These are phyloP conservation scores for Cephus pygmeus DNA, from an alignment of 2,888 invertebrate species.

Conservation along the genomic window DNA sequence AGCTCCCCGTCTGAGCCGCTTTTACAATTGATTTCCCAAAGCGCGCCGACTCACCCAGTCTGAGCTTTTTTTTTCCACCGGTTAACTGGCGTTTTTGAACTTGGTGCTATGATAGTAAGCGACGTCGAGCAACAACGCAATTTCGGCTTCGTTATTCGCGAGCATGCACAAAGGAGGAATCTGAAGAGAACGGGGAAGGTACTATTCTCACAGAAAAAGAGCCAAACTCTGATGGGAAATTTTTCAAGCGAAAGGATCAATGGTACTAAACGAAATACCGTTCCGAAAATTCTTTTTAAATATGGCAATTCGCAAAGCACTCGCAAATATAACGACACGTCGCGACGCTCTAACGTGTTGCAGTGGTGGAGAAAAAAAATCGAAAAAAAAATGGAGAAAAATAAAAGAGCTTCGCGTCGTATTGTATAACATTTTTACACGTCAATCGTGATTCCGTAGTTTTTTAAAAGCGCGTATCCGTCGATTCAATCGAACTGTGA, in stretches of 20 bases:
- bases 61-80: not conserved
- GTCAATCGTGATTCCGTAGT: slow-evolving; percentile 51
- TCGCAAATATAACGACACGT: not conserved
- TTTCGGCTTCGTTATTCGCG: not conserved
- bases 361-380: not conserved
- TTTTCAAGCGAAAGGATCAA: too few relatives aligned
- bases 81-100: not conserved
- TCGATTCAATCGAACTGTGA: slow-evolving; percentile 3
- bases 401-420: slow-evolving; percentile 22
- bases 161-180: not conserved
- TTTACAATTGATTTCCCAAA: not conserved
- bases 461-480: slow-evolving; percentile 42
- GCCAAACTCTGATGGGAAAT: too few relatives aligned
- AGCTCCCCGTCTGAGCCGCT: not conserved
- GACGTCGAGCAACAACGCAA: not conserved
- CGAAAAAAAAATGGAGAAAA: slow-evolving; percentile 9
- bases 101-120: not conserved
- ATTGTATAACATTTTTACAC: slow-evolving; percentile 48
- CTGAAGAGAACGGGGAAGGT: too few relatives aligned
- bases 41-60: not conserved
- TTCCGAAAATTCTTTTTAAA: not conserved
- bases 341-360: not conserved
- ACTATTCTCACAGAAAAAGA: too few relatives aligned
- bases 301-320: not conserved
- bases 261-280: too few relatives aligned